Conservation (phyloP, 2,888 invertebrate genomes). For the Theretra japonica region DNA sequence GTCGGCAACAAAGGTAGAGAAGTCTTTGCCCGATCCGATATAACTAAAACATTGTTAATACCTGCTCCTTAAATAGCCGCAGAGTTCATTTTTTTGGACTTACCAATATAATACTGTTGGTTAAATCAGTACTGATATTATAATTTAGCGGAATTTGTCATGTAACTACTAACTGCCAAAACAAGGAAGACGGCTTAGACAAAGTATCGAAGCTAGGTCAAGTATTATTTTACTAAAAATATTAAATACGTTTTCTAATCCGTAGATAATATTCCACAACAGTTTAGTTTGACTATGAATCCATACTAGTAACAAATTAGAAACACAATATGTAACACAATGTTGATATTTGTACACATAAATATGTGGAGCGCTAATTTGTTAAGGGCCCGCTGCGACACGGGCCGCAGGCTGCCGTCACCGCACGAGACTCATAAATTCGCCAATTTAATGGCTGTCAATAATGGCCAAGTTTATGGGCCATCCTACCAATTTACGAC, state of each 20-base stretch:
- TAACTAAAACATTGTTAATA: no score
- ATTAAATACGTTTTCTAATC: not conserved
- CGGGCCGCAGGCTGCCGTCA: constrained; percentile 36
- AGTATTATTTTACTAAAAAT: not conserved
- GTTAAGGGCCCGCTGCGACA: constrained; percentile 30
- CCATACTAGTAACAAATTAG: constrained; percentile 11
- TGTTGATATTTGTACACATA: constrained; percentile 9
- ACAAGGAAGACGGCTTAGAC: no score
- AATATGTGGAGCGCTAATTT: constrained; percentile 22
- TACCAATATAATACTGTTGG: no score
- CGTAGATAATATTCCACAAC: not conserved
- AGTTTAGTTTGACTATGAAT: not conserved
- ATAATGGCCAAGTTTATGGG: constrained; percentile 78
- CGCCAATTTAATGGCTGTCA: constrained; percentile 74
- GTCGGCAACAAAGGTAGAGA: no score
- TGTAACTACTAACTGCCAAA: no score
- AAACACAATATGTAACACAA: not conserved
- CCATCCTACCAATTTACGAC: constrained; percentile 78
- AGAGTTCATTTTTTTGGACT: no score
- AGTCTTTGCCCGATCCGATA: no score
- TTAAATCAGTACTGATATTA: no score
- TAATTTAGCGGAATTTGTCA: no score
- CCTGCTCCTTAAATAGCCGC: no score
- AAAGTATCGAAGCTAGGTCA: not conserved
- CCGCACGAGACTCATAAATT: constrained; percentile 67